Evolutionary conservation across 2,888 invertebrate species (phyloP), one percentile per base, ranked within the genome.

Genomic region (Hyposoter dolosus): DNA sequence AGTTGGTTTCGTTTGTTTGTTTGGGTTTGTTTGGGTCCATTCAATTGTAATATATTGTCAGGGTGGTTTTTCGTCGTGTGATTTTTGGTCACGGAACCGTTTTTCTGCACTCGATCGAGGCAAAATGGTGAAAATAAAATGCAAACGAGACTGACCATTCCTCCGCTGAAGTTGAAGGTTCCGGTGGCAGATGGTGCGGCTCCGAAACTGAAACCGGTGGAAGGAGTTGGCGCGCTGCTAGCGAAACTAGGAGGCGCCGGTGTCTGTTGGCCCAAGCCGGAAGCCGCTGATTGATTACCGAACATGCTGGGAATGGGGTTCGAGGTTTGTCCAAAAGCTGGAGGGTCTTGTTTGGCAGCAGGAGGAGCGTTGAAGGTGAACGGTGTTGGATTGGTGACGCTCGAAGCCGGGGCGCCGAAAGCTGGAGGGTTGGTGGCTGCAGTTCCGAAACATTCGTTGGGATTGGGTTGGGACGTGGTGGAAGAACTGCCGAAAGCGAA

Each of bases 351-450:
- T 47, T 86, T 84, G 5, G 90, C 84, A 81, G 92, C 83, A 81
- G 92, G 92, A 2, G 92, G 88, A 40, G 93, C 86, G 56, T 91
- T 93, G 71, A 93, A 94, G 0, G 90, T 83, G 69, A 93, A 93
- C 0, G 76, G 86, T 81, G 56, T 66, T n/a, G 88, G 77, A 75
- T 87, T 90, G 10, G 84, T 76, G 3, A 87, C 71, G 9, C 88
- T 45, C 35, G 80, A 23, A 5, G 68, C 56, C 12, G 68, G 90
- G 35, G 87, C 90, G 68, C 87, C 91, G 86, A 90, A 92, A 35
- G 91, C 88, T n/a, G 83, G 84, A 40, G 77, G 28, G 50, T 32
- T 81, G 0, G 83, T 50, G 0, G 45, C 68, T 3, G 72, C 9
- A 23, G 65, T 47, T 1, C 90, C 90, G 75, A 92, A 92, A 9